Conservation (phyloP, 2,888 invertebrate species). For the Hydrotaea diabolus region DNA sequence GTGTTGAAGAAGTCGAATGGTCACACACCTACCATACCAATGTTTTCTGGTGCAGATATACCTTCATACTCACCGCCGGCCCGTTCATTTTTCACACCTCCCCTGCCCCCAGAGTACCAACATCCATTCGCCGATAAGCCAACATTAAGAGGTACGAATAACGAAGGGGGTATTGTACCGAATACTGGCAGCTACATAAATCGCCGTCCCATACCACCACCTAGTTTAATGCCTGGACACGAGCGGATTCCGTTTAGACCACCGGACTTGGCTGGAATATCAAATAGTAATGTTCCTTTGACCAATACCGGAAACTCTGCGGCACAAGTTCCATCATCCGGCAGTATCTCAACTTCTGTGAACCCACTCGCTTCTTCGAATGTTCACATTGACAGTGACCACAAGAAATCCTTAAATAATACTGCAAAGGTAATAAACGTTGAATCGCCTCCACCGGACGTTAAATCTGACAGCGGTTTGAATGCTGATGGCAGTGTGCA, state of each 20-base stretch:
- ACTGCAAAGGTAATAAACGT: slow-evolving; percentile 83
- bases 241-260: slow-evolving; percentile 92
- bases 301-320: slow-evolving; percentile 16
- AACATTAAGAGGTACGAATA: slow-evolving; percentile 88
- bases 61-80: slow-evolving; percentile 93
- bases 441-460: slow-evolving; percentile 33
- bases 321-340: slow-evolving; percentile 46
- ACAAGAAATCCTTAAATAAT: slow-evolving; percentile 88
- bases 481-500: slow-evolving; percentile 43
- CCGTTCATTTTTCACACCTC: slow-evolving; percentile 90
- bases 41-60: slow-evolving; percentile 84
- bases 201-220: slow-evolving; percentile 90
- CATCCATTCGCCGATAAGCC: slow-evolving; percentile 95
- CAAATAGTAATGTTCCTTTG: slow-evolving; percentile 54
- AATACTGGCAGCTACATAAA: slow-evolving; percentile 82
- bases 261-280: slow-evolving; percentile 75
- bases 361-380: slow-evolving; percentile 34
- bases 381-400: slow-evolving; percentile 68
- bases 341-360: slow-evolving; percentile 48
- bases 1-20: slow-evolving; percentile 82
- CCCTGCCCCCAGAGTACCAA: slow-evolving; percentile 90
- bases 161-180: slow-evolving; percentile 79
- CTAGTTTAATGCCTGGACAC: slow-evolving; percentile 90
- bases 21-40: slow-evolving; percentile 83
- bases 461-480: slow-evolving; percentile 53